Evolutionary conservation across 1,140 invertebrate species (phyloP).

Genomic region (Teleopsis dalmanni): DNA sequence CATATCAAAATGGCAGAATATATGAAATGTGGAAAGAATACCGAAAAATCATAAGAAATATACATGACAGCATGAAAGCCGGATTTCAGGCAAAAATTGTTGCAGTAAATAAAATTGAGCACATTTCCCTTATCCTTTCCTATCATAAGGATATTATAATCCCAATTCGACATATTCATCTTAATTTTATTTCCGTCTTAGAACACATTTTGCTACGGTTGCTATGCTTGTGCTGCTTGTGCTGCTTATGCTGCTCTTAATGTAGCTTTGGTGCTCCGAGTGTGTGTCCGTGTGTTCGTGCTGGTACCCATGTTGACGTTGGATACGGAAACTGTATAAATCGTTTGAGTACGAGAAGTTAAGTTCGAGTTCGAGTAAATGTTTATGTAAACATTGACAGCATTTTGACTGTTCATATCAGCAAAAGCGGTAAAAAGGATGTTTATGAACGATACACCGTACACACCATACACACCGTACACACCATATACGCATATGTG

Average conservation of each 20-base stretch:
- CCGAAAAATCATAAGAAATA: neutral
- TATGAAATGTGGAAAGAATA: neutral
- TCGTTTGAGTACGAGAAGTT: too few relatives aligned
- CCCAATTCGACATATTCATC: slow-evolving; percentile 13
- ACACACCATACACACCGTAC: too few relatives aligned
- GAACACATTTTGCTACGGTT: slow-evolving; percentile 8
- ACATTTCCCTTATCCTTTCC: slow-evolving; percentile 16
- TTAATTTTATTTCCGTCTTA: slow-evolving; percentile 15
- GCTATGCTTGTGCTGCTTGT: neutral
- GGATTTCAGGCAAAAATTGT: slow-evolving; percentile 1
- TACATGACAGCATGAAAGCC: neutral
- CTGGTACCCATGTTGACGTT: too few relatives aligned
- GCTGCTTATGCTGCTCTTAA: too few relatives aligned
- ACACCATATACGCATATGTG: too few relatives aligned
- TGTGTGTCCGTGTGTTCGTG: too few relatives aligned
- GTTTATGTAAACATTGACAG: slow-evolving; percentile 11
- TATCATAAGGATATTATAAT: slow-evolving; percentile 16
- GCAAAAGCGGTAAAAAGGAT: too few relatives aligned
- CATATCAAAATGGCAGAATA: neutral
- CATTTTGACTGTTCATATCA: neutral
- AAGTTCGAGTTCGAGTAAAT: slow-evolving; percentile 8
- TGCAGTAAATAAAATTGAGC: slow-evolving; percentile 13
- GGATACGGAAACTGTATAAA: too few relatives aligned
- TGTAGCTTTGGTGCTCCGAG: too few relatives aligned
- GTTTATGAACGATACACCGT: too few relatives aligned